Evolutionary conservation across 2,797 vertebrate species (phyloP).

Genomic region (Semaprochilodus insignis): DNA sequence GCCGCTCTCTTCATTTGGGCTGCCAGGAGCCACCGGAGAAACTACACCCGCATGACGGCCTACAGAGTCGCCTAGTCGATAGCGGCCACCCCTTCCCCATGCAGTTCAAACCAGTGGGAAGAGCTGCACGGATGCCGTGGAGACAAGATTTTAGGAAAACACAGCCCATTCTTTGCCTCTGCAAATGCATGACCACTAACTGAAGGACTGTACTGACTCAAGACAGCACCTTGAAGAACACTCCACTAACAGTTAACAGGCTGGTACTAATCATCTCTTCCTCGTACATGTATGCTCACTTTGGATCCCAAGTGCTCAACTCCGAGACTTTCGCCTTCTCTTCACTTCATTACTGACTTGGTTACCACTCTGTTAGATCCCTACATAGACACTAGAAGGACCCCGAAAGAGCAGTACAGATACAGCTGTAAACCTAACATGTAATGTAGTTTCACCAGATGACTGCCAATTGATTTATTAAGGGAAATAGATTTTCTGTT

Average conservation of each 20-base stretch:
- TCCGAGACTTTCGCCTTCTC: background rate
- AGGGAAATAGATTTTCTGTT: background rate
- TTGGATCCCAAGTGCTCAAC: conserved; percentile 12
- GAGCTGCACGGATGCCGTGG: background rate
- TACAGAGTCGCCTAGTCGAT: conserved; percentile 85
- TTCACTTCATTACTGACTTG: conserved; percentile 24
- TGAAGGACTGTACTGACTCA: background rate
- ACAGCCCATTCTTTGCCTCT: background rate
- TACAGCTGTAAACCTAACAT: no score
- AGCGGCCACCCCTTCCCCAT: background rate
- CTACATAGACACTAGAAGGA: background rate
- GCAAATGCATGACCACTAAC: conserved; percentile 25
- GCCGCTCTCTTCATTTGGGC: conserved; percentile 96
- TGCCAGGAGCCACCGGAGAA: conserved; percentile 90
- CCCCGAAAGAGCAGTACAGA: no score
- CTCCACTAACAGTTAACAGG: background rate
- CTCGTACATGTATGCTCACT: background rate
- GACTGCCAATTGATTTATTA: background rate
- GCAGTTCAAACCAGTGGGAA: background rate
- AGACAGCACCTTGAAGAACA: background rate
- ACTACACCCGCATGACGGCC: conserved; percentile 90
- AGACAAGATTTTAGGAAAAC: background rate
- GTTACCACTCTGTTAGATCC: conserved; percentile 25
- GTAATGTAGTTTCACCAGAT: no score
- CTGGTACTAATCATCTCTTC: background rate